Conservation (phyloP, 1,140 invertebrate species). For the Drosophila truncata region DNA sequence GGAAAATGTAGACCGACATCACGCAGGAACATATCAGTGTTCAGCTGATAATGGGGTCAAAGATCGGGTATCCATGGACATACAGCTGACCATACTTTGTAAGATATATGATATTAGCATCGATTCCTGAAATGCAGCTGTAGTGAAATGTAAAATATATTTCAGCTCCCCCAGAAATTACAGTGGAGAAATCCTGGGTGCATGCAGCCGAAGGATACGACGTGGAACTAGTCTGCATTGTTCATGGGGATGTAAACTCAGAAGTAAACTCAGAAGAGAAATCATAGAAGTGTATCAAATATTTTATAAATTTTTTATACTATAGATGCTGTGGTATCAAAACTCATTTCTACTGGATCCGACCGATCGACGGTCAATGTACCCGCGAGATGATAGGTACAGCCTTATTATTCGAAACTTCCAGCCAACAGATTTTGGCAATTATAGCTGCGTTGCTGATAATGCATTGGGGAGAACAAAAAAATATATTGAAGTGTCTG, state of each 20-base stretch:
- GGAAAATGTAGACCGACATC: slow-evolving; percentile 87
- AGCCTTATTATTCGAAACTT: slow-evolving; percentile 87
- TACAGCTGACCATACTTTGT: slow-evolving; percentile 88
- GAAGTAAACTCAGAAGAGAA: slow-evolving; percentile 82
- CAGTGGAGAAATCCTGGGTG: slow-evolving; percentile 86
- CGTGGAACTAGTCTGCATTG: slow-evolving; percentile 86
- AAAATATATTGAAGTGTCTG: slow-evolving; percentile 86
- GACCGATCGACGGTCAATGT: slow-evolving; percentile 87
- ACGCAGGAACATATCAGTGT: slow-evolving; percentile 88
- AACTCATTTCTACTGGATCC: slow-evolving; percentile 87
- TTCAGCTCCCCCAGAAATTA: slow-evolving; percentile 86
- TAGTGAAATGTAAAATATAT: not conserved
- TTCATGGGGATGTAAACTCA: slow-evolving; percentile 86
- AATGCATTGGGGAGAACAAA: slow-evolving; percentile 86
- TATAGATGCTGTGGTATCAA: slow-evolving; percentile 87
- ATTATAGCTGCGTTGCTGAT: slow-evolving; percentile 86
- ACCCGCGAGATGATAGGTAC: slow-evolving; percentile 86
- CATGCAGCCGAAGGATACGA: slow-evolving; percentile 86
- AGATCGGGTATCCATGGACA: slow-evolving; percentile 87
- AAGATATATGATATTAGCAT: slow-evolving; percentile 55
- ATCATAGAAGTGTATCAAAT: not conserved
- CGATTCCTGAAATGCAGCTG: not conserved
- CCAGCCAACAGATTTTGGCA: slow-evolving; percentile 87
- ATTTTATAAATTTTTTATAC: not conserved
- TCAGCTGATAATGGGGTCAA: slow-evolving; percentile 89